Evolutionary conservation across 2,888 invertebrate genomes (phyloP).

Genomic region (Odontothrips loti): DNA sequence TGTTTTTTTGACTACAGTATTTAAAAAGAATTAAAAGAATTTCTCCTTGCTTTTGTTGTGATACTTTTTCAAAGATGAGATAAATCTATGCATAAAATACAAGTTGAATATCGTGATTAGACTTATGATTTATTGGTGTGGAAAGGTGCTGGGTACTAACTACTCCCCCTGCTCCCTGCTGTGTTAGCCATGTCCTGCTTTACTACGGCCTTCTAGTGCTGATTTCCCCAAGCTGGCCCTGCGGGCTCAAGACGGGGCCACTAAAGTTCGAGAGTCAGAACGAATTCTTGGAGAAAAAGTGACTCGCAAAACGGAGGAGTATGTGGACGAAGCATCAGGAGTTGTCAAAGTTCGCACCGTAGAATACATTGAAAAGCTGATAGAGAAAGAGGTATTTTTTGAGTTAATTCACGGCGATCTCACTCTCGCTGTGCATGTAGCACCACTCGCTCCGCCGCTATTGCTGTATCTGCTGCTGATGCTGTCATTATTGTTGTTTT

Average conservation of each 20-base stretch:
- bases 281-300: conserved; percentile 85
- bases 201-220: conserved; percentile 59
- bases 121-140: background rate
- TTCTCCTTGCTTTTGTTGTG: too few species aligned
- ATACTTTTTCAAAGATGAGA: background rate
- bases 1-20: too few species aligned
- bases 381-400: conserved; percentile 82
- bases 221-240: conserved; percentile 81
- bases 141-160: conserved; percentile 16
- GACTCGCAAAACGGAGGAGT: conserved; percentile 81
- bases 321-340: conserved; percentile 78
- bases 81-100: background rate
- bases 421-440: background rate
- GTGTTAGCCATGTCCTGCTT: conserved; percentile 28
- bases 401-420: conserved; percentile 29
- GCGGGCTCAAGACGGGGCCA: conserved; percentile 78
- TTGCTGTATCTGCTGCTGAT: conserved; percentile 25
- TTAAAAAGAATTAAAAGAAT: too few species aligned
- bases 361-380: conserved; percentile 91
- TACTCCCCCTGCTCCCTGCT: conserved; percentile 16
- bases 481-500: conserved; percentile 30
- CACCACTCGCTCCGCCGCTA: conserved; percentile 30
- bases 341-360: conserved; percentile 83
- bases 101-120: background rate
- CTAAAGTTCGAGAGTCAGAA: conserved; percentile 82